Evolutionary conservation across 2,113 vertebrate genomes (phyloP), one percentile per base, ranked within the genome.

Genomic region (Cichladusa arquata): DNA sequence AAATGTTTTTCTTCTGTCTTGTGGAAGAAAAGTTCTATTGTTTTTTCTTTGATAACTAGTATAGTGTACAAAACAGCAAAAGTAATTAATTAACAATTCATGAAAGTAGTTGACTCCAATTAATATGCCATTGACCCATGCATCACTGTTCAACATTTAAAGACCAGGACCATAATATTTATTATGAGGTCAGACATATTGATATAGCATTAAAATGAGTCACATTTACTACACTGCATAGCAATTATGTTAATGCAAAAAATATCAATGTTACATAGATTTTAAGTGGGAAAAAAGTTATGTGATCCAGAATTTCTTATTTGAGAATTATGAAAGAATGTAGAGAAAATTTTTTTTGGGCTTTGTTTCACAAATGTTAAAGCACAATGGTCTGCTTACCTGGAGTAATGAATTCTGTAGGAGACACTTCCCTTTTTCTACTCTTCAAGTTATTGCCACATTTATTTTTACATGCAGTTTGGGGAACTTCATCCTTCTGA

Each of bases 21-120:
- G 34, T 80, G 45, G 47, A 50, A 91, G 48, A 87, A 95, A 81
- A 77, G n/a, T 67, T 53, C 19, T 89, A 23, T 80, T 76, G 64
- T 77, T 87, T 86, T 88, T 95, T 92, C 57, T 83, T 72, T 93
- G 85, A 90, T 91, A 93, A 96, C 79, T 81, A 95, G 24, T 69
- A 50, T 78, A 94, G 94, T 60, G 73, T 88, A 70, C 78, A 66
- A 97, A 97, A 86, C 66, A 96, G 47, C 36, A 97, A 93, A 96
- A 89, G 93, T 94, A 97, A 97, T 93, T 96, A 97, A 95, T 97
- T 97, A 98, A 97, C 80, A 97, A 97, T 98, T 97, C 90, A 98
- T 96, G 96, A 97, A 90, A 74, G 80, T 90, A 92, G 64, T 95
- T 97, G 96, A 95, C 94, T 96, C 57, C 88, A 94, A 81, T 96